Conservation (phyloP, 2,888 invertebrate genomes). For the Azorinus chamasolen region DNA sequence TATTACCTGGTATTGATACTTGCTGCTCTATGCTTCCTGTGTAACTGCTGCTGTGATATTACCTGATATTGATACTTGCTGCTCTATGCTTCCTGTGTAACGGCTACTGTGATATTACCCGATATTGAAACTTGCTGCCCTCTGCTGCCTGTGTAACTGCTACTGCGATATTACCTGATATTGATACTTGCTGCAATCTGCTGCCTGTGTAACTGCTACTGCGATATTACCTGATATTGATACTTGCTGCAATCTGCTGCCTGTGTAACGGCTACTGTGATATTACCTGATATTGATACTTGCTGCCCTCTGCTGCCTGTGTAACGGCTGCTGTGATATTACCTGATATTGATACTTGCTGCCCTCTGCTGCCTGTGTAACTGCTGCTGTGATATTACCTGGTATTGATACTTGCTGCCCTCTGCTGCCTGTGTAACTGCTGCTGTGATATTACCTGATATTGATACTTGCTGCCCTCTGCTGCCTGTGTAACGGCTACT, state of each 20-base stretch:
- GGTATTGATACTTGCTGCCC: not conserved
- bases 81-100: too few species aligned
- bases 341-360: slow-evolving; percentile 91
- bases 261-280: too few species aligned
- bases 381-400: slow-evolving; percentile 93
- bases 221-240: slow-evolving; percentile 87
- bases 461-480: too few species aligned
- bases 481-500: too few species aligned
- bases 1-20: not conserved
- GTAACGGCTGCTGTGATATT: slow-evolving; percentile 95
- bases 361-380: slow-evolving; percentile 91
- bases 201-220: slow-evolving; percentile 93
- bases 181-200: slow-evolving; percentile 91
- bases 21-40: not conserved
- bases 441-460: too few species aligned
- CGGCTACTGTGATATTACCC: too few species aligned
- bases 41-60: too few species aligned
- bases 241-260: not conserved
- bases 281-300: slow-evolving; percentile 88
- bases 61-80: too few species aligned
- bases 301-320: slow-evolving; percentile 91
- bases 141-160: too few species aligned
- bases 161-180: slow-evolving; percentile 19
- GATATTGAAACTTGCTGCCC: too few species aligned
- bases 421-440: too few species aligned